Evolutionary conservation across 2,888 invertebrate genomes (phyloP).

Genomic region (Ophion costatus): DNA sequence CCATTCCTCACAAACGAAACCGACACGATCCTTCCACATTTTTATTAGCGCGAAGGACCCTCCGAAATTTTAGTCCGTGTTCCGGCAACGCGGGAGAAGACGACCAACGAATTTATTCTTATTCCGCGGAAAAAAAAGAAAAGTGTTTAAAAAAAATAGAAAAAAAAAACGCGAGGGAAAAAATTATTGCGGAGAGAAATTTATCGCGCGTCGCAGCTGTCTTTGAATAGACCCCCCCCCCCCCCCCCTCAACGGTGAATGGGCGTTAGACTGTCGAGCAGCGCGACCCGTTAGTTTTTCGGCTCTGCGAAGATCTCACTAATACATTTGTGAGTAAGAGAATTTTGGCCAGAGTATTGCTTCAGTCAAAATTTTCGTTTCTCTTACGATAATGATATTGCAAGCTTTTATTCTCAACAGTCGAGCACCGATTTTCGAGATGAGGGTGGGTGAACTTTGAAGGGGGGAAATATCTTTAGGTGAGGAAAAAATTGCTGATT

Average conservation of each 20-base stretch:
- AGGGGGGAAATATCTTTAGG: no score
- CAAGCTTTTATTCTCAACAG: not conserved
- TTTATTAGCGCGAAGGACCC: conserved; percentile 17
- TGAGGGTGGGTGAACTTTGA: not conserved
- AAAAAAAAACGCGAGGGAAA: not conserved
- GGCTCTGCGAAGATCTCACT: not conserved
- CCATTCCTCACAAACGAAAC: conserved; percentile 22
- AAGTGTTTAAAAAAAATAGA: not conserved
- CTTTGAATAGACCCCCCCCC: not conserved
- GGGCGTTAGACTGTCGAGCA: not conserved
- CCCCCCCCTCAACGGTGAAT: not conserved
- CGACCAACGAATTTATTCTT: not conserved
- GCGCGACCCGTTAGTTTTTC: not conserved
- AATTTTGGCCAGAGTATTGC: not conserved
- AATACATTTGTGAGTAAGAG: not conserved
- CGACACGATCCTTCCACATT: conserved; percentile 39
- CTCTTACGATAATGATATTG: not conserved
- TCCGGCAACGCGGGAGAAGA: not conserved
- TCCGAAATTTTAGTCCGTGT: not conserved
- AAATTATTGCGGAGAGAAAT: conserved; percentile 15
- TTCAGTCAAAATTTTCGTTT: not conserved
- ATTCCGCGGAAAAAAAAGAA: not conserved
- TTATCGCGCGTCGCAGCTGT: conserved; percentile 16
- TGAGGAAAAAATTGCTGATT: no score
- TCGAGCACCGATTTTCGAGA: not conserved